These are phyloP conservation scores for Aurelia sp. DNA, from an alignment of 30 jellyfish, hydroid and myxozoan genomes.

Conservation along the genomic window DNA sequence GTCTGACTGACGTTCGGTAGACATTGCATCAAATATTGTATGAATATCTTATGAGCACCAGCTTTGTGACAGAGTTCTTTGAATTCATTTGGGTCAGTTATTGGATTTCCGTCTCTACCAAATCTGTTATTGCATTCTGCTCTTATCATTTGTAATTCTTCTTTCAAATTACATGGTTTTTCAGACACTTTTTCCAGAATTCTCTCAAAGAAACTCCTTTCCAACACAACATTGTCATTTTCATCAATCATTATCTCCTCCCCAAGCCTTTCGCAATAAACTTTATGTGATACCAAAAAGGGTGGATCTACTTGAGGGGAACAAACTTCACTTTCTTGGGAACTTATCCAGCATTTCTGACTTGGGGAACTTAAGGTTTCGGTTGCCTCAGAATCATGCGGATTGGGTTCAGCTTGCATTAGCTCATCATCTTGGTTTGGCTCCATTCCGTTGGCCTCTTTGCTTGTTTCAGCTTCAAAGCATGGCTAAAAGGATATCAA, in stretches of 20 bases:
- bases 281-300: background rate
- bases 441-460: background rate
- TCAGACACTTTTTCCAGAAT: background rate
- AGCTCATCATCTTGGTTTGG: background rate
- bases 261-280: background rate
- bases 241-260: conserved; percentile 1
- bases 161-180: conserved; percentile 3
- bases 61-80: conserved; percentile 13
- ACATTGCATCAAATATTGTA: background rate
- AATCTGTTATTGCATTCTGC: conserved; percentile 14
- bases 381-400: background rate
- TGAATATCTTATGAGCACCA: conserved; percentile 34
- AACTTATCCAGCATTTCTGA: conserved; percentile 30
- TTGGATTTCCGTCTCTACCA: conserved; percentile 33
- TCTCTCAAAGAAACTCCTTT: conserved; percentile 6
- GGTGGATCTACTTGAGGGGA: background rate
- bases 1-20: conserved; percentile 9
- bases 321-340: conserved; percentile 2
- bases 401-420: background rate
- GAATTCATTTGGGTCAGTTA: conserved; percentile 24
- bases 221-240: background rate
- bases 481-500: background rate
- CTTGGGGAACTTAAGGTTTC: conserved; percentile 31
- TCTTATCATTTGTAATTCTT: background rate
- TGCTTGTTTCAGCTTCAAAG: background rate